Evolutionary conservation across 2,797 vertebrate species (phyloP), one percentile per base, ranked within the genome.

Genomic region (Centroberyx gerrardi): DNA sequence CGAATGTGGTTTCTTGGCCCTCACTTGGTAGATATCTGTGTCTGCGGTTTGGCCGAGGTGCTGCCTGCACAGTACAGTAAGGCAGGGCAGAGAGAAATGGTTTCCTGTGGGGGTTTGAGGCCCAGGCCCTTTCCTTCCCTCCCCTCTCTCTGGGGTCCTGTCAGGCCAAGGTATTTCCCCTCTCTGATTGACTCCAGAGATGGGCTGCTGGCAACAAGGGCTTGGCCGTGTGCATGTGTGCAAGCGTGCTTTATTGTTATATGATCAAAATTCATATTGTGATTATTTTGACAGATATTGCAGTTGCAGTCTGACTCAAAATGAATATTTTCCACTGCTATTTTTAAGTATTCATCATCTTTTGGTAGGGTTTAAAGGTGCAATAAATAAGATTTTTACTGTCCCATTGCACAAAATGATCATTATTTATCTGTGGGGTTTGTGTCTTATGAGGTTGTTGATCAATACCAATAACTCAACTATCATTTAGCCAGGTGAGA

Each of bases 121-220:
- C 78, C 71, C 54, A 2, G 42, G 49, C 12, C 62, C 71, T 74
- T 81, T 75, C 56, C 68, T 53, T 63, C 55, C 62, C 76, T 75
- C 51, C 59, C 62, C 40, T 29, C 77, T 89, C 90, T 90, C 90
- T 68, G 74, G 90, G 90, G 90, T 92, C 86, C 83, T 84, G 84
- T 92, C 88, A 86, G 82, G 83, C 80, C 80, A 68, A 90, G 86
- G 90, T 90, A 93, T 92, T 92, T 91, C 91, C 90, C 88, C 71
- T 81, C 72, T 29, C 81, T 91, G 89, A 92, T 88, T 53, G 82
- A 87, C 65, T 92, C 86, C 86, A 93, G 92, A 86, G 83, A 82
- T 74, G 53, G 49, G 73, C 75, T 66, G 68, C 62, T 62, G 42
- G 86, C 58, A 72, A 53, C 54, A 71, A 49, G 62, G 46, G 65